These are phyloP conservation scores for Leptinotarsa rubiginosa DNA, from an alignment of 2,888 invertebrate species.

Conservation along the genomic window DNA sequence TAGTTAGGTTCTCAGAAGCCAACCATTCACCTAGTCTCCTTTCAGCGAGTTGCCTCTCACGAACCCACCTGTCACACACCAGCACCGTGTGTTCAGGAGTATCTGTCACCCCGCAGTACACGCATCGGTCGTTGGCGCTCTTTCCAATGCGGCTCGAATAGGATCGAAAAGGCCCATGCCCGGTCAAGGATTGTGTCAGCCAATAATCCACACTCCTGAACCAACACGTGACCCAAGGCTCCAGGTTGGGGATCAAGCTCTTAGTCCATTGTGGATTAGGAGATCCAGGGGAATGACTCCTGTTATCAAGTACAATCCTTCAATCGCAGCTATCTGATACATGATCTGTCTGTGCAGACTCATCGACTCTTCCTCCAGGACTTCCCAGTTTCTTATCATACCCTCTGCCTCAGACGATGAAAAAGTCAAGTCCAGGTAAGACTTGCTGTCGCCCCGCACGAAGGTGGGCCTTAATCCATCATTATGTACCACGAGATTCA, in stretches of 20 bases:
- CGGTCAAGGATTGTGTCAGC: no score
- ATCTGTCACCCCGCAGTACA: no score
- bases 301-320: background rate
- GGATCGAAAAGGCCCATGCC: no score
- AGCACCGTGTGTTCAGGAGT: no score
- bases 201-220: background rate
- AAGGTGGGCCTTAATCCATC: background rate
- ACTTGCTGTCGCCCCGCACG: background rate
- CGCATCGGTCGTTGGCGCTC: no score
- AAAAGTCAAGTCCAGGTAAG: background rate
- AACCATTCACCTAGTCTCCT: no score
- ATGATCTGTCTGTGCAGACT: background rate
- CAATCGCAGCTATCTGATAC: conserved; percentile 2
- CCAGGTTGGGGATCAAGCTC: conserved; percentile 3
- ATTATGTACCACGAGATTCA: background rate
- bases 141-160: no score
- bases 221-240: conserved; percentile 14
- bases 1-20: no score
- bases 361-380: background rate
- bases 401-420: background rate
- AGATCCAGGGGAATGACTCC: conserved; percentile 4
- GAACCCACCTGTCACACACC: no score
- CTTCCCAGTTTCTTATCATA: background rate
- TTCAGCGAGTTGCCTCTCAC: no score
- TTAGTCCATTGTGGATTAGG: conserved; percentile 11